A percentile compares a stretch with the other conserved stretches of the same genome.
Evolutionary conservation across 2,888 invertebrate species (phyloP).

Genomic region (Neelides folsomi): DNA sequence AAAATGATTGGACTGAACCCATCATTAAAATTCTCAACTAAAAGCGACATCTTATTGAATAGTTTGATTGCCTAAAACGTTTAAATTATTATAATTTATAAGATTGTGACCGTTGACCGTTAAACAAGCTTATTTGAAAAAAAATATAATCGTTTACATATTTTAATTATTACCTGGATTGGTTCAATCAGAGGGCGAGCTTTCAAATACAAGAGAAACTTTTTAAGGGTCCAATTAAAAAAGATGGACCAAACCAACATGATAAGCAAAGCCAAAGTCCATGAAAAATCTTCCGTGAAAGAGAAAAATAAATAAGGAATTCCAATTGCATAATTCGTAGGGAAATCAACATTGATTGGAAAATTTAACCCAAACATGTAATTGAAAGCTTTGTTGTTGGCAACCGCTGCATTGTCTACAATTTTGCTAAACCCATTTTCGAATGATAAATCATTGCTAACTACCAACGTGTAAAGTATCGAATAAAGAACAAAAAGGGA

Average conservation of each 20-base stretch:
- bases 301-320: neutral
- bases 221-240: neutral
- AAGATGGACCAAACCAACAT: neutral
- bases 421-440: no score
- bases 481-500: no score
- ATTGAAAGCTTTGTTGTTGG: no score
- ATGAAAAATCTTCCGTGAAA: conserved; percentile 1
- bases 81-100: neutral
- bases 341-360: no score
- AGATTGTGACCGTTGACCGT: no score
- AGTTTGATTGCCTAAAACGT: neutral
- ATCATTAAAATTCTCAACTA: conserved; percentile 1
- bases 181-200: neutral
- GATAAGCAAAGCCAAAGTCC: neutral
- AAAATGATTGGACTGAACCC: neutral
- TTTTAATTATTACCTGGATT: neutral
- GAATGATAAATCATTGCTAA: no score
- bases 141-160: no score
- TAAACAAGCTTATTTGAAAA: no score
- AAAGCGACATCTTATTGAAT: neutral
- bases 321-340: neutral
- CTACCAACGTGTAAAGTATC: no score
- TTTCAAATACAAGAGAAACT: neutral
- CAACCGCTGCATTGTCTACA: no score
- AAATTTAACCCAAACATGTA: no score